phyloP scores from a whole-genome alignment of 1,140 invertebrate genomes.

The Drosophila pandora region DNA sequence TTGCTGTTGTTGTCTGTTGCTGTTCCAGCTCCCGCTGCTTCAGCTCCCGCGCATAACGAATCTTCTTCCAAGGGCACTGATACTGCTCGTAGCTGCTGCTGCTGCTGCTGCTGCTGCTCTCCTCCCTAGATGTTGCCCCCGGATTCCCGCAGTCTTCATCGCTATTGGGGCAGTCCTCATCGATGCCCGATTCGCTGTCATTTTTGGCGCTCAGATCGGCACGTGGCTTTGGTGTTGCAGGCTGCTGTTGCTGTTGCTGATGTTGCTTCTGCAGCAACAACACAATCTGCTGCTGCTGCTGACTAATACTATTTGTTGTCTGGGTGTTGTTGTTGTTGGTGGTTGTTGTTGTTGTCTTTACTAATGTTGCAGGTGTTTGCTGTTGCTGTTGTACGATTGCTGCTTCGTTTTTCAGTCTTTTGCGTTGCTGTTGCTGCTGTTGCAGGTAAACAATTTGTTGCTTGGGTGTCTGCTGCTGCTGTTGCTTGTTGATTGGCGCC shows the following conservation, averaged over 20 bases:
- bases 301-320: constrained; percentile 80
- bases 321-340: constrained; percentile 62
- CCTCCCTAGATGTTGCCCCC: constrained; percentile 21
- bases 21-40: constrained; percentile 76
- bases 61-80: constrained; percentile 83
- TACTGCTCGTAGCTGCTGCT: constrained; percentile 71
- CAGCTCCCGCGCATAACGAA: constrained; percentile 78
- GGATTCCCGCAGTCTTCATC: constrained; percentile 48
- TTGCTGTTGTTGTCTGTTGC: constrained; percentile 28
- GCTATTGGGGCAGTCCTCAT: constrained; percentile 68
- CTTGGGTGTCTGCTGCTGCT: constrained; percentile 50
- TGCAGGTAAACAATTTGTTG: constrained; percentile 78
- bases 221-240: constrained; percentile 64
- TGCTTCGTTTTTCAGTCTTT: constrained; percentile 82
- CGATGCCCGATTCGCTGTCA: constrained; percentile 77
- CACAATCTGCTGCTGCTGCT: constrained; percentile 74
- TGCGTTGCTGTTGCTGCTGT: constrained; percentile 74
- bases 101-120: constrained; percentile 22
- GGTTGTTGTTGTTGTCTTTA: constrained; percentile 73
- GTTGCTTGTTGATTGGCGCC: constrained; percentile 71
- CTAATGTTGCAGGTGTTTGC: constrained; percentile 74
- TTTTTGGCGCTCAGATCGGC: constrained; percentile 70
- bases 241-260: constrained; percentile 29
- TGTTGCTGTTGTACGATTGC: constrained; percentile 62
- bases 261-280: constrained; percentile 62